Conservation (phyloP, 2,888 invertebrate species). For the Prosapia bicincta region DNA sequence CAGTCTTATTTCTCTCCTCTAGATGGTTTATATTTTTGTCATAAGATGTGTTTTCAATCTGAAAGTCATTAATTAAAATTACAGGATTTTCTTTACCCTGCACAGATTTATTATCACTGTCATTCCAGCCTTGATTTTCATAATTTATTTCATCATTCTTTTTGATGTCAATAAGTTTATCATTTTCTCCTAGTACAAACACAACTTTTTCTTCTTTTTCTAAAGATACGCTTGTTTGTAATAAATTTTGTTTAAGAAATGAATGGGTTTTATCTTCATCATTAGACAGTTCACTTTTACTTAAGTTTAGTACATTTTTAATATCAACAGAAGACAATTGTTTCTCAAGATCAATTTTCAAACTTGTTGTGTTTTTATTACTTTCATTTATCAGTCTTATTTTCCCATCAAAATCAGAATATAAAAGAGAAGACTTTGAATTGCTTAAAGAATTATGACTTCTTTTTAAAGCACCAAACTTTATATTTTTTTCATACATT, state of each 20-base stretch:
- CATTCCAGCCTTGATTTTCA: background rate
- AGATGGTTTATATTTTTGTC: background rate
- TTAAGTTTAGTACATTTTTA: slow-evolving; percentile 2
- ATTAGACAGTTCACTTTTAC: background rate
- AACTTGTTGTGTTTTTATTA: background rate
- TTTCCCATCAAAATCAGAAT: background rate
- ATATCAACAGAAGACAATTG: slow-evolving; percentile 20
- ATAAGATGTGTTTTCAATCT: background rate
- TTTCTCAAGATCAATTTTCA: slow-evolving; percentile 21
- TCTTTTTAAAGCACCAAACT: background rate
- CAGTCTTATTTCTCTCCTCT: slow-evolving; percentile 13
- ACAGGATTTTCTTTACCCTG: background rate
- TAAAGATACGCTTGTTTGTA: background rate
- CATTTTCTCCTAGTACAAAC: slow-evolving; percentile 69
- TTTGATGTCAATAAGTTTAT: slow-evolving; percentile 62
- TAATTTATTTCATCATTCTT: slow-evolving; percentile 35
- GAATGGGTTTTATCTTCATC: background rate
- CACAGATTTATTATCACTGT: background rate
- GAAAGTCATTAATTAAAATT: background rate
- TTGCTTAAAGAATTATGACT: background rate
- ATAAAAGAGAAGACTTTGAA: background rate
- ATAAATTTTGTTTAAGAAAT: slow-evolving; percentile 13
- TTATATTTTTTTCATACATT: background rate
- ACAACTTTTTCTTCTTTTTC: slow-evolving; percentile 48
- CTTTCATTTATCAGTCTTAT: background rate